Percentiles rank a stretch among this genome's conserved stretches.
These are phyloP conservation scores for Aplysina aerophoba DNA, from an alignment of 37 sponge, comb jelly and placozoan genomes.

Conservation along the genomic window DNA sequence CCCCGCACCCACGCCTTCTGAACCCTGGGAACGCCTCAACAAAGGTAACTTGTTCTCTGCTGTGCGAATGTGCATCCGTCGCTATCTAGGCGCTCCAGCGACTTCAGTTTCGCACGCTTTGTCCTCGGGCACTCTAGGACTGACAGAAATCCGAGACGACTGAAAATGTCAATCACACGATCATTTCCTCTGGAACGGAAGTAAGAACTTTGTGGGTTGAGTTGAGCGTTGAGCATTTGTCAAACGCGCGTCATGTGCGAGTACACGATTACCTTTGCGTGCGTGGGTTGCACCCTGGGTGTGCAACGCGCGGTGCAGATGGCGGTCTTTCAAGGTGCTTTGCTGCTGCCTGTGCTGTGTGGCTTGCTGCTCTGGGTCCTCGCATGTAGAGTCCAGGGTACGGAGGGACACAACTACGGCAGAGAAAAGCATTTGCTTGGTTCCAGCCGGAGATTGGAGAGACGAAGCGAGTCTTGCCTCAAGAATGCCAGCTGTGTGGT, in stretches of 20 bases:
- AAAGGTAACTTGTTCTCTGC: background rate
- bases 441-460: background rate
- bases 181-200: too few relatives aligned
- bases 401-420: background rate
- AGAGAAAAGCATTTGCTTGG: background rate
- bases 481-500: constrained; percentile 6
- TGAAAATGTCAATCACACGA: too few relatives aligned
- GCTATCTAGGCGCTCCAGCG: too few relatives aligned
- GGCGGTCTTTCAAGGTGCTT: background rate
- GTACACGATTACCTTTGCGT: too few relatives aligned
- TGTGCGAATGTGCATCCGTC: too few relatives aligned
- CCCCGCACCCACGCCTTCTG: background rate
- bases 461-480: background rate
- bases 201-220: too few relatives aligned
- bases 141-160: too few relatives aligned
- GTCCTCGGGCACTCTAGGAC: too few relatives aligned
- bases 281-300: too few relatives aligned
- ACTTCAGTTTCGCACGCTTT: too few relatives aligned
- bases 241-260: too few relatives aligned
- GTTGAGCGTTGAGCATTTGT: too few relatives aligned
- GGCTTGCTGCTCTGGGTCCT: background rate
- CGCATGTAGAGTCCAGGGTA: background rate
- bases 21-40: background rate
- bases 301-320: background rate
- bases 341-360: background rate